Base-by-base conservation (phyloP, 2,797 vertebrate genomes). In the Lutjanus argentimaculatus region DNA sequence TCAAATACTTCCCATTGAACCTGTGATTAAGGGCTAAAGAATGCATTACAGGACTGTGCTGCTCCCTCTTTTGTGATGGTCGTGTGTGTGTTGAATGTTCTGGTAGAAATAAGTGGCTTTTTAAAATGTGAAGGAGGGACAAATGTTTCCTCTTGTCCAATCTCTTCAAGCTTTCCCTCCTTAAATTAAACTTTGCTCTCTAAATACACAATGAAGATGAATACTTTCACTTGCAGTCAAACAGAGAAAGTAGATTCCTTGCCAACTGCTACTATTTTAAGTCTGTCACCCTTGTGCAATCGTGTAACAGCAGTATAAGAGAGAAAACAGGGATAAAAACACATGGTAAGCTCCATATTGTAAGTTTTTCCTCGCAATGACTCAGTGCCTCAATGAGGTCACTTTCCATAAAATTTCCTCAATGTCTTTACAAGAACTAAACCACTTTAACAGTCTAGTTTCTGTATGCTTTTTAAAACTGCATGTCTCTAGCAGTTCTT, bases 11-110 rank as follows among this genome's bases (percentile, higher is more conserved):
- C 40, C 64, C 51, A 76, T 64, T 79, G 51, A 82, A 45, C 73
- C 67, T 82, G 73, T 83, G 87, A 90, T 72, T 86, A 80, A 88
- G 40, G 19, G 30, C 70, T 68, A 42, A 84, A 80, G 71, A 77
- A 89, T 83, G 80, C 75, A 66, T 59, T 75, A 75, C 25, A 2
- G 48, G 59, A 13, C 69, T 61, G 55, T 61, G 48, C 17, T 51
- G 59, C 30, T 17, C 57, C 55, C 21, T 75, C 46, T 68, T 78
- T 59, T 76, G 43, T 68, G 49, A 46, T 67, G 69, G 45, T 52
- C 58, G 21, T 21, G 48, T 69, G n/a, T 56, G 58, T 65, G 66
- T 78, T 80, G 14, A 45, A 57, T 69, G 71, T 58, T 68, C 57
- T 72, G 11, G 19, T 36, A 15, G 25, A 61, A 43, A 56, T 62